Evolutionary conservation across 2,113 vertebrate species (phyloP).

Genomic region (Aegotheles bennettii): DNA sequence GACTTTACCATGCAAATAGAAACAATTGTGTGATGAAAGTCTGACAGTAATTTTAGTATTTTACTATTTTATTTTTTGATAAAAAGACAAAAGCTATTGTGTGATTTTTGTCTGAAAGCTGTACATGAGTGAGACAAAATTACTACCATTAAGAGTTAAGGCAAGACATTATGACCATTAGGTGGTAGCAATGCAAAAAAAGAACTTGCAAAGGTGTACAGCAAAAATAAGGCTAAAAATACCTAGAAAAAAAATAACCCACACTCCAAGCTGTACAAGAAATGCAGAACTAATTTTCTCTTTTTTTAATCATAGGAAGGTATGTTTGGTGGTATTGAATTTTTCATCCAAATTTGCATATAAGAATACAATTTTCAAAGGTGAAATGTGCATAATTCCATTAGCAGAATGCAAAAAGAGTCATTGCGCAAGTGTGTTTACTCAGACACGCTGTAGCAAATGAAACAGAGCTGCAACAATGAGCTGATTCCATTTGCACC

Average conservation of each 20-base stretch:
- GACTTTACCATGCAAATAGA: not conserved
- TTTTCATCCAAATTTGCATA: not conserved
- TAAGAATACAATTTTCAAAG: not conserved
- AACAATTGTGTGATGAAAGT: constrained; percentile 26
- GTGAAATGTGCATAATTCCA: not conserved
- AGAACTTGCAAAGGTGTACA: not conserved
- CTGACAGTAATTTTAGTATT: constrained; percentile 46
- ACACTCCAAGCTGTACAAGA: not conserved
- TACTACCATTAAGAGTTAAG: constrained; percentile 43
- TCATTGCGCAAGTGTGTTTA: not conserved
- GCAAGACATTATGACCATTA: constrained; percentile 47
- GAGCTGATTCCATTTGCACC: not conserved
- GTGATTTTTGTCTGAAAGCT: constrained; percentile 37
- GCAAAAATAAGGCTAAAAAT: not conserved
- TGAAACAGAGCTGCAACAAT: not conserved
- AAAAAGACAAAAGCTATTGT: constrained; percentile 50
- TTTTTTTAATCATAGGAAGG: not conserved
- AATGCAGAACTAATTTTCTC: not conserved
- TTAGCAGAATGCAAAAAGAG: not conserved
- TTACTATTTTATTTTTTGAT: constrained; percentile 47
- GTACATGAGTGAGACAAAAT: constrained; percentile 55
- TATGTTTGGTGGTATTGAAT: not conserved
- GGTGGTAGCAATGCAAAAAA: not conserved
- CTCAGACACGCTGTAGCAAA: not conserved
- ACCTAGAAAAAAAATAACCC: not conserved